Evolutionary conservation across 2,113 vertebrate genomes (phyloP).

Genomic region (Sturnus vulgaris): DNA sequence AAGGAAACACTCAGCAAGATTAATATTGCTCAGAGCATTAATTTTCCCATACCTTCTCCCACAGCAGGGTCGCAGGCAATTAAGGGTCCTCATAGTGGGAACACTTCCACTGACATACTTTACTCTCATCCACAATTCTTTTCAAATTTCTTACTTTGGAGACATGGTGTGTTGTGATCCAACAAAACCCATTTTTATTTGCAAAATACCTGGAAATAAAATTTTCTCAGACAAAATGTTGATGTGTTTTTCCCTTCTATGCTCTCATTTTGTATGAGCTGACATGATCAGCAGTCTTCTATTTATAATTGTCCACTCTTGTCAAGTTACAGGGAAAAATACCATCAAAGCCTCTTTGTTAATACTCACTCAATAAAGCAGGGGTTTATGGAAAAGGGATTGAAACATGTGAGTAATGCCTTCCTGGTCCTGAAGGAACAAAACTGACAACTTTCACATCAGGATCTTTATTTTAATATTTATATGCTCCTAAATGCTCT

Average conservation of each 20-base stretch:
- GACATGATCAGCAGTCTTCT: not conserved
- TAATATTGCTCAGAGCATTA: slow-evolving; percentile 49
- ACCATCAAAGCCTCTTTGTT: not conserved
- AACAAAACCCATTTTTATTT: not conserved
- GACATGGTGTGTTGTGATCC: not conserved
- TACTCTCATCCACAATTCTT: not conserved
- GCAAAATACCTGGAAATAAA: not conserved
- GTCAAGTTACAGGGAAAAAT: not conserved
- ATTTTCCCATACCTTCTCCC: slow-evolving; percentile 19
- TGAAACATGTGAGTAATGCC: not conserved
- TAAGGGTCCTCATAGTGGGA: not conserved
- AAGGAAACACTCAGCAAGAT: slow-evolving; percentile 45
- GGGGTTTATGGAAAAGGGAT: not conserved
- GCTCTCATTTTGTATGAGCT: not conserved
- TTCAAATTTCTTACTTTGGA: not conserved
- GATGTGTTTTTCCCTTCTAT: not conserved
- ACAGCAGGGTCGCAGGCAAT: slow-evolving; percentile 50
- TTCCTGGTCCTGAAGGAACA: not conserved
- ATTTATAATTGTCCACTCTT: not conserved
- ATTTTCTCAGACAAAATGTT: not conserved
- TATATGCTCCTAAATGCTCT: not conserved
- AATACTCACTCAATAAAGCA: not conserved
- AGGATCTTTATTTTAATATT: not conserved
- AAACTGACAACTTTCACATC: not conserved
- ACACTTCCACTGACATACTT: not conserved